These are phyloP conservation scores for Rhopalosiphum maidis DNA, from an alignment of 1,140 invertebrate species.

Conservation along the genomic window DNA sequence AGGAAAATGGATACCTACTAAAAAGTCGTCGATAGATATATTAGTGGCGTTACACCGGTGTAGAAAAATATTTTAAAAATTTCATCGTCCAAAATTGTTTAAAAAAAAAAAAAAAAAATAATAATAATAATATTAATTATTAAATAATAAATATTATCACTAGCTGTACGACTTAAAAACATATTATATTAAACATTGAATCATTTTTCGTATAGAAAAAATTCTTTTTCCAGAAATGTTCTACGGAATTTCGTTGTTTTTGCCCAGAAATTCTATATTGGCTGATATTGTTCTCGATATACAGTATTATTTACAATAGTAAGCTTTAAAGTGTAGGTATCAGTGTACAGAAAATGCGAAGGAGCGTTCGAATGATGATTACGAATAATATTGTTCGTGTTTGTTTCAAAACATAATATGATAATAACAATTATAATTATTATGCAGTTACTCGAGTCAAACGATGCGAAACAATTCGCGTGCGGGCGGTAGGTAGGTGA, in stretches of 20 bases:
- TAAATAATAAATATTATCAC: conserved; percentile 30
- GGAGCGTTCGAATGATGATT: not conserved
- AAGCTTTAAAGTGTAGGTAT: not conserved
- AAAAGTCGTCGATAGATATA: conserved; percentile 15
- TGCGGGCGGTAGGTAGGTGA: not conserved
- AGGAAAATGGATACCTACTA: not conserved
- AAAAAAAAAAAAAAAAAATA: conserved; percentile 15
- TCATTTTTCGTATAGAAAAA: not conserved
- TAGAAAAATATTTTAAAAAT: conserved; percentile 51
- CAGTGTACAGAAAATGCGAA: conserved; percentile 17
- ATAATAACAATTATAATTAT: not conserved
- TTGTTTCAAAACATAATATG: not conserved
- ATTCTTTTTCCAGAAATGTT: not conserved
- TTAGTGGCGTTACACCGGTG: not conserved
- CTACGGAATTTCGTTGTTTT: not conserved
- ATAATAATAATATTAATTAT: not conserved
- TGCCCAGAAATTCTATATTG: not conserved
- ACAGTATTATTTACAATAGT: not conserved
- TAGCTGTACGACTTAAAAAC: conserved; percentile 11
- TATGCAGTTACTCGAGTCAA: not conserved
- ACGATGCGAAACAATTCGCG: not conserved
- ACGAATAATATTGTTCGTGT: not conserved
- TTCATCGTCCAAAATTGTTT: not conserved
- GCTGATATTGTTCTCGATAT: not conserved
- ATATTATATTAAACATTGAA: not conserved